phyloP scores from a whole-genome alignment of 2,797 vertebrate genomes.

The Anomalospiza imberbis region DNA sequence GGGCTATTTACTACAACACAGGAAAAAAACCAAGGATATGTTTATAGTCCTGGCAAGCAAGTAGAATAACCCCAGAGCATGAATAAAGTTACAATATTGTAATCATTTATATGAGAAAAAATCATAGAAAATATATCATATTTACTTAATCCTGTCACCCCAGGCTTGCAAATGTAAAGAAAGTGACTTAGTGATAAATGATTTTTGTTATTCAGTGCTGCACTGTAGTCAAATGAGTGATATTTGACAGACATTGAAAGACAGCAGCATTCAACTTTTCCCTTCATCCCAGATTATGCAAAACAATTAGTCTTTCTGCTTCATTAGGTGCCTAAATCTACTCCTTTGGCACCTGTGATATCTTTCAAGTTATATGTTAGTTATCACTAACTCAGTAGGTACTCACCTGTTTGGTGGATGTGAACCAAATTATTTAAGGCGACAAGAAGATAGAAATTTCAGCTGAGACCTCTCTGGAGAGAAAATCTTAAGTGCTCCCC shows the following conservation, averaged over 20 bases:
- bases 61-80: not conserved
- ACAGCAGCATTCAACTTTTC: not conserved
- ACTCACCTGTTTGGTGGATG: not conserved
- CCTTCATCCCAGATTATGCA: not conserved
- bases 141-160: conserved; percentile 11
- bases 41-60: not conserved
- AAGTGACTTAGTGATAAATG: not conserved
- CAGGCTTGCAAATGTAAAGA: not conserved
- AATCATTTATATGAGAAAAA: conserved; percentile 23
- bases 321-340: not conserved
- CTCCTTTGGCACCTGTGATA: not conserved
- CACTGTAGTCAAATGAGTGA: not conserved
- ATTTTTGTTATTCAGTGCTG: not conserved
- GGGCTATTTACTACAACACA: not conserved
- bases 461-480: not conserved
- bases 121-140: not conserved
- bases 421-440: not conserved
- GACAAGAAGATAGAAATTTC: not conserved
- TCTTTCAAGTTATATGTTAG: not conserved
- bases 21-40: not conserved
- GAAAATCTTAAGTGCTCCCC: not conserved
- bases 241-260: not conserved
- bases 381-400: not conserved
- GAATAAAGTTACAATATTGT: conserved; percentile 30
- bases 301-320: conserved; percentile 29